Evolutionary conservation across 92 coral and sea anemone species (phyloP).

Genomic region (Zoanthus sansibaricus): DNA sequence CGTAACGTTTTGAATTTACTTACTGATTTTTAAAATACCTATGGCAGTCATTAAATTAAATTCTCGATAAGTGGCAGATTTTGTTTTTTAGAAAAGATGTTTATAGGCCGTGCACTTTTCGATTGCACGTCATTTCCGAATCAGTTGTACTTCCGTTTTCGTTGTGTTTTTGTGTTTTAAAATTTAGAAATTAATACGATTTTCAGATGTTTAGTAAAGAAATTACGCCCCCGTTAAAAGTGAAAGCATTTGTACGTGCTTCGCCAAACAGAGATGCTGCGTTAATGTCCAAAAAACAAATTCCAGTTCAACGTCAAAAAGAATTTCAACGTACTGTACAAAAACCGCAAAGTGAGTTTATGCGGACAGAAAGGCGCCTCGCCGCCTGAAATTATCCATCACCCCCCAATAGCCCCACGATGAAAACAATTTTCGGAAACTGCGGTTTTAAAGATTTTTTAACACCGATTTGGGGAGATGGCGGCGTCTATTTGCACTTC

Average conservation of each 20-base stretch:
- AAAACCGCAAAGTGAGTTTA: slow-evolving; percentile 37
- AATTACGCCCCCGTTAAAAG: slow-evolving; percentile 41
- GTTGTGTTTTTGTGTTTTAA: neutral
- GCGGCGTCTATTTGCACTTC: neutral
- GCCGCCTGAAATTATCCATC: slow-evolving; percentile 62
- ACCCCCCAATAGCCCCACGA: slow-evolving; percentile 34
- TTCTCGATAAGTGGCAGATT: neutral
- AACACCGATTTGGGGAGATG: slow-evolving; percentile 38
- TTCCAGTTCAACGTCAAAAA: neutral
- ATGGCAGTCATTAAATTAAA: neutral
- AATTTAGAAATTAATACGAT: neutral
- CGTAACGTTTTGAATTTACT: neutral
- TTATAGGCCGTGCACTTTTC: neutral
- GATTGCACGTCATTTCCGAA: slow-evolving; percentile 41
- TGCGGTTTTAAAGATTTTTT: slow-evolving; percentile 45
- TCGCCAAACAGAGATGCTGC: neutral
- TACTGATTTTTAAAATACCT: slow-evolving; percentile 17
- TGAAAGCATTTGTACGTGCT: slow-evolving; percentile 3
- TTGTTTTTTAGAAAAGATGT: slow-evolving; percentile 6
- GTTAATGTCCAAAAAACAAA: neutral
- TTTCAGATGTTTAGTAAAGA: slow-evolving; percentile 17
- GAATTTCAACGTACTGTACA: slow-evolving; percentile 26
- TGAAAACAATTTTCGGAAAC: slow-evolving; percentile 52
- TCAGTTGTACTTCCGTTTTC: slow-evolving; percentile 23
- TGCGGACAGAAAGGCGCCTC: slow-evolving; percentile 72